phyloP scores from a whole-genome alignment of 2,113 vertebrate genomes.

The Phycodurus eques region DNA sequence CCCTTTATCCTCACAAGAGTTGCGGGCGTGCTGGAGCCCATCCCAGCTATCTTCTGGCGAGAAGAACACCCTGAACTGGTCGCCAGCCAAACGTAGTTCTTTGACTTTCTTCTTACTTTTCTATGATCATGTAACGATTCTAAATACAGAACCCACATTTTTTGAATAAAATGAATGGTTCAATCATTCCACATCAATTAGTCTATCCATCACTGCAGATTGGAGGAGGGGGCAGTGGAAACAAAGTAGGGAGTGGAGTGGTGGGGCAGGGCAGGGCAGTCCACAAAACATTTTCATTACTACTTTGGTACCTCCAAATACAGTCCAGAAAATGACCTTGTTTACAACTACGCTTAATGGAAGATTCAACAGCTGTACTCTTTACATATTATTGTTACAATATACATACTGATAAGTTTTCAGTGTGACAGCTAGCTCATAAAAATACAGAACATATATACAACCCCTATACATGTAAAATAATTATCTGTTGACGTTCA shows the following conservation, averaged over 20 bases:
- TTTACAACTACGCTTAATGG: slow-evolving; percentile 28
- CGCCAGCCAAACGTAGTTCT: neutral
- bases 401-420: slow-evolving; percentile 12
- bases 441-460: neutral
- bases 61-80: too few relatives aligned
- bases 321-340: slow-evolving; percentile 40
- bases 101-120: slow-evolving; percentile 31
- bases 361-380: slow-evolving; percentile 18
- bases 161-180: slow-evolving; percentile 68
- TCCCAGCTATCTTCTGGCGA: too few relatives aligned
- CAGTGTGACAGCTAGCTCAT: neutral
- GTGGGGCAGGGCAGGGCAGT: slow-evolving; percentile 5
- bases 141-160: slow-evolving; percentile 66
- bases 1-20: too few relatives aligned
- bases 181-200: slow-evolving; percentile 74
- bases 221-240: slow-evolving; percentile 31
- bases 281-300: slow-evolving; percentile 39
- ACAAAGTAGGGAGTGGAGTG: slow-evolving; percentile 19
- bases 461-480: too few relatives aligned
- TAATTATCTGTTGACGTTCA: too few relatives aligned
- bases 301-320: slow-evolving; percentile 17
- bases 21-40: too few relatives aligned
- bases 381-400: slow-evolving; percentile 10
- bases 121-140: slow-evolving; percentile 45
- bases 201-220: slow-evolving; percentile 73